Evolutionary conservation across 2,888 invertebrate species (phyloP), one percentile per base, ranked within the genome.

Genomic region (Lithophane semibrunnea): DNA sequence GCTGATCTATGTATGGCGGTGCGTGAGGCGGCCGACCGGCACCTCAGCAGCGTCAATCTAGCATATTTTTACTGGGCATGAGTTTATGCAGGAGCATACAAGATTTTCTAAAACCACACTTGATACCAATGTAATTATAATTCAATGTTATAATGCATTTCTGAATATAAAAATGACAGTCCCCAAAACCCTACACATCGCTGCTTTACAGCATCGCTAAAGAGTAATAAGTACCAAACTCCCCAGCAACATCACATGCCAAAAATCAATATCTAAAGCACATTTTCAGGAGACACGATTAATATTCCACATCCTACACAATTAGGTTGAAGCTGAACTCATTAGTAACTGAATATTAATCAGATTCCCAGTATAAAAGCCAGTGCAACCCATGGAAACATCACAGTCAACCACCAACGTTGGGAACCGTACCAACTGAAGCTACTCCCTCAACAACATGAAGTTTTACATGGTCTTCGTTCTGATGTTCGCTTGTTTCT

Each of bases 261-360:
- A 68, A 60, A 24, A 66, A 49, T 67, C 13, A 70, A 67, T 60
- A 69, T 47, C 3, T 60, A 54, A 16, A 81, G 13, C 7, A 58
- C 2, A 52, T 29, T 37, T 52, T 69, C 29, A 66, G 47, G 54
- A 72, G 42, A 63, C 68, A 61, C 7, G 7, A n/a, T 21, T 37
- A 56, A 66, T 60, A n/a, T 64, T 71, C 47, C 65, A 75, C 56
- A 70, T 64, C 64, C 60, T 54, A 79, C 60, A 52, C 56, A 67
- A 24, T 66, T 58, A 73, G 21, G n/a, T 68, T 58, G n/a, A 54
- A 42, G 7, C 21, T 44, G 42, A 80, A 37, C 29, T 29, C 21
- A 54, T 79, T 63, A 73, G 21, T 52, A 47, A 61, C 42, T 67
- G 86, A 75, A 86, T 86, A 83, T 77, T 82, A 70, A 83, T 75